These are phyloP conservation scores for Stenodema calcarata DNA, from an alignment of 2,888 invertebrate genomes.

Conservation along the genomic window DNA sequence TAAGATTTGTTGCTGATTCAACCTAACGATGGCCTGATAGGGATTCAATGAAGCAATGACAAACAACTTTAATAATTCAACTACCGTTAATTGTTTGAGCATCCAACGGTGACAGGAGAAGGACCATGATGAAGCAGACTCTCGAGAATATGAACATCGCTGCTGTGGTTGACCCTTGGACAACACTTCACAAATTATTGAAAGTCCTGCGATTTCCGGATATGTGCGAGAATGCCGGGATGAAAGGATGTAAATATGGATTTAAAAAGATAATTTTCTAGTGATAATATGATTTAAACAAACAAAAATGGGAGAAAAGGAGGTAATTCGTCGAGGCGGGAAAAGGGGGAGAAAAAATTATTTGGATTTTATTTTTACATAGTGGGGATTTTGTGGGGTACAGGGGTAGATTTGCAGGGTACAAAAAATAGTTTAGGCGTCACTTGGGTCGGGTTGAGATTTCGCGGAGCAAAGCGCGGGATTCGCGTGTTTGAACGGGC, in stretches of 20 bases:
- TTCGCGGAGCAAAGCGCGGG: background rate
- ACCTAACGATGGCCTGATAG: background rate
- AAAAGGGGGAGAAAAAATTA: background rate
- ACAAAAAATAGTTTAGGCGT: background rate
- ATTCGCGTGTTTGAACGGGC: background rate
- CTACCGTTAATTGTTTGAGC: slow-evolving; percentile 29
- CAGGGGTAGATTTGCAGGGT: background rate
- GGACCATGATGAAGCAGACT: slow-evolving; percentile 9
- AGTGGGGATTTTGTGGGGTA: background rate
- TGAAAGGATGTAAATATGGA: no score
- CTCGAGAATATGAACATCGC: slow-evolving; percentile 24
- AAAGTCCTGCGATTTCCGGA: no score
- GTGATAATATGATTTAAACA: no score
- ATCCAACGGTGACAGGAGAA: slow-evolving; percentile 32
- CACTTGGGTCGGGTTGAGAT: no score
- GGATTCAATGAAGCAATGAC: background rate
- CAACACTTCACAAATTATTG: no score
- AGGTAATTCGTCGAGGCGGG: background rate
- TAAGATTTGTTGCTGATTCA: background rate
- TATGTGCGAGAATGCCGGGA: no score
- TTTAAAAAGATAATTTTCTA: no score
- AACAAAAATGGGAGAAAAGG: background rate
- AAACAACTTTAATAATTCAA: background rate
- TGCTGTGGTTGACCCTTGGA: background rate
- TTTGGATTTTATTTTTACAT: background rate